Evolutionary conservation across 2,888 invertebrate species (phyloP).

Genomic region (Neocrepidodera transversa): DNA sequence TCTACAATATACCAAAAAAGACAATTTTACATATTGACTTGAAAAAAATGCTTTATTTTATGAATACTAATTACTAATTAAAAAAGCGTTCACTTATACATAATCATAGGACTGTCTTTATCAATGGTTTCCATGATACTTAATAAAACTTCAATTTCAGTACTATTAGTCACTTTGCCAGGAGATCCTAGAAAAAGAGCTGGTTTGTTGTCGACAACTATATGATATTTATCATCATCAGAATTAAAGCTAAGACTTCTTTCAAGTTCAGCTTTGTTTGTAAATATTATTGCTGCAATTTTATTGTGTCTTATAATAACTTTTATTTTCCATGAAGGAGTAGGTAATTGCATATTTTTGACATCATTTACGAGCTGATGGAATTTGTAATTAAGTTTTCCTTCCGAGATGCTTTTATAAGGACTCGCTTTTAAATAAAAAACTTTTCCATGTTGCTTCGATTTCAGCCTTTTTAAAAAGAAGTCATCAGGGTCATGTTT

Average conservation of each 20-base stretch:
- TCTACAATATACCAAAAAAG: too few relatives aligned
- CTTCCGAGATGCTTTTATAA: conserved; percentile 30
- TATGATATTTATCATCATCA: conserved; percentile 42
- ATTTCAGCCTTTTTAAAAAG: conserved; percentile 19
- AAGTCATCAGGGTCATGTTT: conserved; percentile 13
- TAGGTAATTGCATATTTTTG: conserved; percentile 49
- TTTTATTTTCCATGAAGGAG: conserved; percentile 49
- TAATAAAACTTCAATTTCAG: conserved; percentile 48
- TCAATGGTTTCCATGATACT: conserved; percentile 47
- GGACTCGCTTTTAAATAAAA: conserved; percentile 39
- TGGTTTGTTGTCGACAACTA: conserved; percentile 46
- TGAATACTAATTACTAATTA: too few relatives aligned
- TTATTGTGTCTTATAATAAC: conserved; percentile 48
- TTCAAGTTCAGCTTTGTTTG: conserved; percentile 45
- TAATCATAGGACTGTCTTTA: conserved; percentile 44
- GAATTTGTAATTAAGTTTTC: conserved; percentile 45
- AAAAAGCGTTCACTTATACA: conserved; percentile 43
- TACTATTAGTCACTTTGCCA: conserved; percentile 36
- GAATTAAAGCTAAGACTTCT: conserved; percentile 46
- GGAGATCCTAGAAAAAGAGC: conserved; percentile 46
- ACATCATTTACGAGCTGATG: conserved; percentile 48
- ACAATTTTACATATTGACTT: not conserved
- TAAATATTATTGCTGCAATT: conserved; percentile 47
- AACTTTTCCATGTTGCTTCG: conserved; percentile 25
- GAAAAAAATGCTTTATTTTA: not conserved